phyloP scores from a whole-genome alignment of 2,113 vertebrate genomes.

The Upupa epops region DNA sequence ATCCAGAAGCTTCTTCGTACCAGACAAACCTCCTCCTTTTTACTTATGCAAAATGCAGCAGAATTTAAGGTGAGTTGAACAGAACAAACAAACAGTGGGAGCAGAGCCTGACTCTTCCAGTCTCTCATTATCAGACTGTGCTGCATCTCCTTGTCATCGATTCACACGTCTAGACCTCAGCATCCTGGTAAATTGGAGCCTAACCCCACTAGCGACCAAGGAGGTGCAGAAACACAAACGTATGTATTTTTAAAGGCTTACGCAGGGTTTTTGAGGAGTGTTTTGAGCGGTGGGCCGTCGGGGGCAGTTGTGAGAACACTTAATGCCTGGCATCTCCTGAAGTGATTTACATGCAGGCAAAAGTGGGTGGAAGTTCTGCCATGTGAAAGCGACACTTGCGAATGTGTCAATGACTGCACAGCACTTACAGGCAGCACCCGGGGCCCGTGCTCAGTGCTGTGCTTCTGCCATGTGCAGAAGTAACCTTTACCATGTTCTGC shows the following conservation, averaged over 20 bases:
- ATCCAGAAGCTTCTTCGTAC: slow-evolving; percentile 17
- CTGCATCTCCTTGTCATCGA: background rate
- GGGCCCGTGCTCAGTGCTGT: background rate
- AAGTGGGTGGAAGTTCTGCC: slow-evolving; percentile 60
- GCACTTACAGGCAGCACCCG: background rate
- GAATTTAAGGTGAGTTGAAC: slow-evolving; percentile 6
- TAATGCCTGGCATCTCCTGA: slow-evolving; percentile 32
- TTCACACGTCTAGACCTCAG: background rate
- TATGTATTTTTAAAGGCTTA: background rate
- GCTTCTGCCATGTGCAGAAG: slow-evolving; percentile 35
- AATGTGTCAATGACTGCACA: slow-evolving; percentile 52
- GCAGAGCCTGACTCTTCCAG: background rate
- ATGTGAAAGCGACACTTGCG: slow-evolving; percentile 29
- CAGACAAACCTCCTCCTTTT: background rate
- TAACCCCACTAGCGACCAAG: background rate
- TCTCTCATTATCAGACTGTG: background rate
- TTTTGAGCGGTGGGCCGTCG: slow-evolving; percentile 9
- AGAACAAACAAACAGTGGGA: background rate
- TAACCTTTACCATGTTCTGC: slow-evolving; percentile 51
- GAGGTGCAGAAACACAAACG: background rate
- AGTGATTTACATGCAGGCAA: slow-evolving; percentile 46
- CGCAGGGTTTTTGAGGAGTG: background rate
- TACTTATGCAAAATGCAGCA: background rate
- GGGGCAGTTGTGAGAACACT: slow-evolving; percentile 55
- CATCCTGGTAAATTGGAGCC: background rate